Conservation (phyloP, 2,797 vertebrate genomes). For the Chlorospingus semifuscus region DNA sequence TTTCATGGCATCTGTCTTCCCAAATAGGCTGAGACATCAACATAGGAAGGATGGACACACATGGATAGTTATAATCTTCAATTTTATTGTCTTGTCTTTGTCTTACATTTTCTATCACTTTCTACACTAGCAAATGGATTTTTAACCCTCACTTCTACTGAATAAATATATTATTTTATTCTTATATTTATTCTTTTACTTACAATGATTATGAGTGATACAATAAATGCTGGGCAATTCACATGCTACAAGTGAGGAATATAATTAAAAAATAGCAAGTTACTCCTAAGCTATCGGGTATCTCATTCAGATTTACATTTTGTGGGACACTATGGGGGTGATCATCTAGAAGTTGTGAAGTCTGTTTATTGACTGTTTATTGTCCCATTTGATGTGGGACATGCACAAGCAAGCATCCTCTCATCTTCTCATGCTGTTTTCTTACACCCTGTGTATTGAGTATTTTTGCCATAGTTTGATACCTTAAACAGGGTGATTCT, state of each 20-base stretch:
- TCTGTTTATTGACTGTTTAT: not conserved
- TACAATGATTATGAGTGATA: not conserved
- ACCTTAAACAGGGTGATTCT: not conserved
- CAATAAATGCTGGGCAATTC: not conserved
- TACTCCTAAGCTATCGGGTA: not conserved
- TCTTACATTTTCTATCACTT: not conserved
- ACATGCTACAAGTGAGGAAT: not conserved
- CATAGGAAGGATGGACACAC: not conserved
- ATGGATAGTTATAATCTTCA: not conserved
- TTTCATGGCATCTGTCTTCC: not conserved
- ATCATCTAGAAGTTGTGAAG: not conserved
- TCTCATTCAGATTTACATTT: not conserved
- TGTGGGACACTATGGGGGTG: not conserved
- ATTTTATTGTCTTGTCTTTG: not conserved
- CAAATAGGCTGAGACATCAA: not conserved
- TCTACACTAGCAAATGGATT: not conserved
- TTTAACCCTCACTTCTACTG: not conserved
- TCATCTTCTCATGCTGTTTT: not conserved
- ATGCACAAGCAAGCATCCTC: not conserved
- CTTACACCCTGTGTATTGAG: fast-evolving
- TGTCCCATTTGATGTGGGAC: not conserved
- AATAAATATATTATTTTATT: not conserved
- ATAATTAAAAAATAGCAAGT: not conserved
- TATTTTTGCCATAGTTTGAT: not conserved
- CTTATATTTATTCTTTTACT: not conserved